These are phyloP conservation scores for Drosophila austrosaltans DNA, from an alignment of 2,888 invertebrate genomes.

Conservation along the genomic window DNA sequence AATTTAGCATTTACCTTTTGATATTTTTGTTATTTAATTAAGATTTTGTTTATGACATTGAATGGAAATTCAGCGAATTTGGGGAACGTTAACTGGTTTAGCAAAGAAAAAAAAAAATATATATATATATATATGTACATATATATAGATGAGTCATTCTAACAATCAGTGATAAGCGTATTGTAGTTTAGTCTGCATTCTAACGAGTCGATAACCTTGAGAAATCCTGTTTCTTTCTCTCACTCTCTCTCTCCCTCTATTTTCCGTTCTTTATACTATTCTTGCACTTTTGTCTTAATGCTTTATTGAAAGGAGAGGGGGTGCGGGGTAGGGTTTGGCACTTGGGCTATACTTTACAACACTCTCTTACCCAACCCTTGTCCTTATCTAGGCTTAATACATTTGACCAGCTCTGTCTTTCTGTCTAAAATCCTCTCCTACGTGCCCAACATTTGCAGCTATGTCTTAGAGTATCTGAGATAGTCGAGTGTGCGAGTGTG, in stretches of 20 bases:
- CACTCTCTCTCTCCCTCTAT: background rate
- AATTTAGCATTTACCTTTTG: background rate
- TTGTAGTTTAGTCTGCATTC: slow-evolving; percentile 6
- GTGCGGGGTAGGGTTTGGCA: no score
- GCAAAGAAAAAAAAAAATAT: no score
- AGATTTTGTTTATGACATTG: slow-evolving; percentile 2
- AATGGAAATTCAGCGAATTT: slow-evolving; percentile 1
- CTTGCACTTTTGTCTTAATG: no score
- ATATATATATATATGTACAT: no score
- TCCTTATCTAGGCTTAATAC: slow-evolving; percentile 12
- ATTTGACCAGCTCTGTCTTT: slow-evolving; percentile 21
- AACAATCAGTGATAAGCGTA: background rate
- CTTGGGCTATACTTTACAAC: no score
- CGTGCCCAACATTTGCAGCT: background rate
- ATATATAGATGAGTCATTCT: slow-evolving; percentile 2
- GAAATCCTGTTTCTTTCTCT: slow-evolving; percentile 1
- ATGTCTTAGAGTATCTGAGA: background rate
- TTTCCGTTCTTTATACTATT: background rate
- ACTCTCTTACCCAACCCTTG: background rate
- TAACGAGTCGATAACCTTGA: slow-evolving; percentile 17
- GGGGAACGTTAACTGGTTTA: slow-evolving; percentile 8
- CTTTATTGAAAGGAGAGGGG: no score
- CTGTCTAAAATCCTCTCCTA: slow-evolving; percentile 18
- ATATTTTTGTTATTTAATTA: background rate
- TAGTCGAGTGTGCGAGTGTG: slow-evolving; percentile 6